Base-by-base conservation (phyloP, 2,113 vertebrate species). In the Aleadryas rufinucha region DNA sequence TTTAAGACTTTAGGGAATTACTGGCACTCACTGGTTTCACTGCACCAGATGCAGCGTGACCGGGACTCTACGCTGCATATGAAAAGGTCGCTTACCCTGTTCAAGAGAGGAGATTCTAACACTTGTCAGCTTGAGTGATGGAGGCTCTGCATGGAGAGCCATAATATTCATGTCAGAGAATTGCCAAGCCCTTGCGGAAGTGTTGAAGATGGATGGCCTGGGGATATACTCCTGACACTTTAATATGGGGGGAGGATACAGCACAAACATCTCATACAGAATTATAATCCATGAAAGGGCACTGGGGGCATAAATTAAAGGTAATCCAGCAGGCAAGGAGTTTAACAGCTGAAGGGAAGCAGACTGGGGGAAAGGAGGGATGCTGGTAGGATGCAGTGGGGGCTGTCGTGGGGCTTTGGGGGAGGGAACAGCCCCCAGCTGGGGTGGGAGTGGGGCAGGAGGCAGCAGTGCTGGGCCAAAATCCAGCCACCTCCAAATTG, bases 41-140 rank as follows among this genome's bases (percentile, higher is more conserved):
- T 96, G 89, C 95, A 85, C 86, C 96, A 97, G 95, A 96, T 97
- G 94, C 95, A 92, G 97, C 83, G 77, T 97, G 97, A 98, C 96
- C 61, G 49, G 98, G 96, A 97, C 91, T 81, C 98, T 97, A 84
- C 74, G 42, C 97, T 98, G 98, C 98, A 98, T 99, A 98, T 98
- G 98, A 99, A 98, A 98, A 98, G 95, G 95, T 97, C 91, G 45
- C 95, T 97, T 94, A 86, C 88, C 86, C 96, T 26, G 89, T 37
- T 96, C 59, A 95, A 97, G 95, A 95, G 95, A 95, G 74, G 89
- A 96, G 96, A 96, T 92, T 93, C 94, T 96, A 92, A 80, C 96
- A 94, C 96, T 96, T 96, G 97, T 97, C 97, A 84, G 28, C 70
- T 79, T 90, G 87, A 95, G 95, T 96, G 95, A 96, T 97, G 95